Evolutionary conservation across 2,113 vertebrate species (phyloP).

Genomic region (Centrocercus urophasianus): DNA sequence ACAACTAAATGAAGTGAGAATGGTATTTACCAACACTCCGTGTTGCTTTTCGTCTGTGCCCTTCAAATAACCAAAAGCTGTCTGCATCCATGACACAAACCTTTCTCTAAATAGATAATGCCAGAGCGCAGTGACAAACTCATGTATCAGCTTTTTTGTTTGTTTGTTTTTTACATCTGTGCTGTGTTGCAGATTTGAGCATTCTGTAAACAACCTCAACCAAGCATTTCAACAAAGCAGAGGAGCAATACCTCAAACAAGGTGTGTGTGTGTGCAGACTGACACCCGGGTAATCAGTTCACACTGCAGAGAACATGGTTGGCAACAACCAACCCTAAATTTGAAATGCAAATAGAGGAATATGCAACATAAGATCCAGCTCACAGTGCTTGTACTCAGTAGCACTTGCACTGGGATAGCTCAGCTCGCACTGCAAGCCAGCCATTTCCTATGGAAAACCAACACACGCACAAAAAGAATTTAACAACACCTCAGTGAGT

Average conservation of each 20-base stretch:
- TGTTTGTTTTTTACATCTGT: not conserved
- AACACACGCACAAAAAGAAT: not conserved
- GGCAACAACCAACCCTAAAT: not conserved
- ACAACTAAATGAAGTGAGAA: not conserved
- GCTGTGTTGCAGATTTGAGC: not conserved
- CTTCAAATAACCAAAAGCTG: not conserved
- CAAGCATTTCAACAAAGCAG: slow-evolving; percentile 32
- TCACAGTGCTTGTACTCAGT: not conserved
- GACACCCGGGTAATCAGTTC: not conserved
- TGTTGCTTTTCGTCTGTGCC: not conserved
- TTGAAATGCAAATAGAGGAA: not conserved
- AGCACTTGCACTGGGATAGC: not conserved
- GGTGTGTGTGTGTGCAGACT: not conserved
- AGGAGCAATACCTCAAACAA: not conserved
- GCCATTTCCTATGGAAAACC: not conserved
- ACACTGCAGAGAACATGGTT: not conserved
- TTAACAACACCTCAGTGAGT: not conserved
- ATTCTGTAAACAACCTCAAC: not conserved
- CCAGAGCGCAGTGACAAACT: not conserved
- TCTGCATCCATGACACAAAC: not conserved
- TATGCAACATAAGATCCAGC: not conserved
- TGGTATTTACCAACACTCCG: not conserved
- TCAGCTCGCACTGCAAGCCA: accelerated
- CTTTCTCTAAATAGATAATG: not conserved
- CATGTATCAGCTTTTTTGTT: not conserved